These are phyloP conservation scores for Panurus biarmicus DNA, from an alignment of 2,113 vertebrate genomes.

Conservation along the genomic window DNA sequence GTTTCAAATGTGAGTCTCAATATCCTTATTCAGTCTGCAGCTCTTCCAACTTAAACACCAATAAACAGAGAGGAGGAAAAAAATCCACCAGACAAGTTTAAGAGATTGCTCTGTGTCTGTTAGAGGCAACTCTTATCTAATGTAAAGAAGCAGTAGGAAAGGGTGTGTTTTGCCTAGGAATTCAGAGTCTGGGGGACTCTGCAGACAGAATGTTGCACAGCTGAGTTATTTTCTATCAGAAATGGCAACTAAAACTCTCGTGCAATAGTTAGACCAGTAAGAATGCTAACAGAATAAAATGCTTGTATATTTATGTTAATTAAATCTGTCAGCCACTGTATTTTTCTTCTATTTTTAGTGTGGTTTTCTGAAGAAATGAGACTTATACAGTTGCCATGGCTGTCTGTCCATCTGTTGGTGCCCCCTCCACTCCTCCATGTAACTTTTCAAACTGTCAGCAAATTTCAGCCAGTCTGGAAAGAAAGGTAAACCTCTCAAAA, in stretches of 20 bases:
- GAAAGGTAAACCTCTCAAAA: not conserved
- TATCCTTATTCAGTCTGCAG: not conserved
- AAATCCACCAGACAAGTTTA: not conserved
- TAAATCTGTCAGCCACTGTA: not conserved
- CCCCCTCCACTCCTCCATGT: accelerated
- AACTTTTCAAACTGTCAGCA: not conserved
- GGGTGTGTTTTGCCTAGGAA: not conserved
- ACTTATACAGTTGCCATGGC: not conserved
- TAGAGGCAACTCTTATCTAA: not conserved
- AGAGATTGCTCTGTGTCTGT: not conserved
- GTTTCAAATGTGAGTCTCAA: not conserved
- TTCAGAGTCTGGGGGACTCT: not conserved
- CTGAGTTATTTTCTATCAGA: not conserved
- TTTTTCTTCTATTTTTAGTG: conserved; percentile 12
- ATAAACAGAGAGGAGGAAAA: not conserved
- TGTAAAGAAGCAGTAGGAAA: not conserved
- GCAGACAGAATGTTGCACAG: not conserved
- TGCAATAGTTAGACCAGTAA: not conserved
- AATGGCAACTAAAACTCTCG: not conserved
- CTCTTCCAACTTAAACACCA: not conserved
- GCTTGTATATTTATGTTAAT: not conserved
- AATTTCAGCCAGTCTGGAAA: not conserved
- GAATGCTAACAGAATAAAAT: not conserved
- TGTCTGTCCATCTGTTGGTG: not conserved
- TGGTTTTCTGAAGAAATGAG: not conserved